Base-by-base conservation (phyloP, 2,797 vertebrate genomes). In the Oreortyx pictus region DNA sequence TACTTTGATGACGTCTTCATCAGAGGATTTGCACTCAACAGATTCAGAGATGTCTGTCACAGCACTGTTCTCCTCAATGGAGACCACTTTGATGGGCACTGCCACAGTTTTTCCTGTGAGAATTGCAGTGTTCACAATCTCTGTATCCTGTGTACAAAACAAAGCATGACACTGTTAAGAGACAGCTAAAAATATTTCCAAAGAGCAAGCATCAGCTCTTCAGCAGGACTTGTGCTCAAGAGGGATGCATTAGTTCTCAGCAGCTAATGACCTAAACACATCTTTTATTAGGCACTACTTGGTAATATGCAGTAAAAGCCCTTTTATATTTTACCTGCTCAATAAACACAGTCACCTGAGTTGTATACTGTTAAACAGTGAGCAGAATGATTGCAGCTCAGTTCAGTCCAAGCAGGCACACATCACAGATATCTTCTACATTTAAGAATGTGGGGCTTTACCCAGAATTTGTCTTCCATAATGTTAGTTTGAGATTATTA, bases 101-200 rank as follows among this genome's bases (percentile, higher is more conserved):
- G 98, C 98, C 59, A 99, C 99, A 0, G 98, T 98, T 90, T 97
- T 99, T 31, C 99, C 99, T 0, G 99, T 99, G 74, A 99, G 98
- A 66, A 99, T 97, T 1, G 99, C 99, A 0, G 99, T 99, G 97
- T 99, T 99, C 92, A 99, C 95, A 66, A 99, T 98, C 96, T 99
- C 99, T 0, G 97, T 98, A 96, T 99, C 98, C 99, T 99, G 97
- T 17, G 49, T 4, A 67, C 41, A 79, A 78, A 93, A 79, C 7
- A 92, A 80, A 89, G 80, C 47, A 75, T 7, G 29, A 19, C 1
- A 0, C 37, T 23, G 41, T 16, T 66, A 88, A 71, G 20, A 13
- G 31, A 29, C 15, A 57, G 49, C 27, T 27, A 15, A 31, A 47
- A 33, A 46, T 47, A 35, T 19, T 43, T 33, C 49, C 60, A 56